Evolutionary conservation across 2,797 vertebrate genomes (phyloP).

Genomic region (Nannoperca australis): DNA sequence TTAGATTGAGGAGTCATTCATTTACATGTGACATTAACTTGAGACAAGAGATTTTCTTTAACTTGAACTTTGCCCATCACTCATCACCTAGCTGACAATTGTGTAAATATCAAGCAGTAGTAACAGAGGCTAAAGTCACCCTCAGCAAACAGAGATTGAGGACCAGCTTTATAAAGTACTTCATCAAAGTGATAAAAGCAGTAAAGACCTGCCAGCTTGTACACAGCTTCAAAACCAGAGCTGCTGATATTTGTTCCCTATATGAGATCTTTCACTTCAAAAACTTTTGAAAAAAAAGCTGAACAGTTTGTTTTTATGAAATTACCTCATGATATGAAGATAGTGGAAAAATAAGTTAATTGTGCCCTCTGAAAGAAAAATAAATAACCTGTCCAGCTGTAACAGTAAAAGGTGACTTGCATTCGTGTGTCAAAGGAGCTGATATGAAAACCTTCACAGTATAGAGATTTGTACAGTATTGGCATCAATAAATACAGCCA

Average conservation of each 20-base stretch:
- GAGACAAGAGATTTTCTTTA: background rate
- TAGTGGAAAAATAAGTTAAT: background rate
- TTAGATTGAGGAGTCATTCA: background rate
- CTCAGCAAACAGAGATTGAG: constrained; percentile 13
- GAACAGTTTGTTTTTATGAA: background rate
- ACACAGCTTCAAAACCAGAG: background rate
- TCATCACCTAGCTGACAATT: background rate
- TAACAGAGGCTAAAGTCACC: background rate
- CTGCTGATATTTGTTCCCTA: background rate
- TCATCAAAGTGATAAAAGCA: background rate
- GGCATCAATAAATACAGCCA: background rate
- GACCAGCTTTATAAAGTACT: background rate
- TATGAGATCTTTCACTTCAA: background rate
- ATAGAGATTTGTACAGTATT: background rate
- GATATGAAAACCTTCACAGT: constrained; percentile 9
- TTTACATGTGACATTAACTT: background rate
- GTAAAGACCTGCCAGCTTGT: background rate
- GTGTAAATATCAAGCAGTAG: background rate
- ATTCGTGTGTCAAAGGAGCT: constrained; percentile 1
- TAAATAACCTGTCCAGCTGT: background rate
- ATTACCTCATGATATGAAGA: background rate
- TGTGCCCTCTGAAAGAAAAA: background rate
- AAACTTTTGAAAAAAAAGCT: too few relatives aligned
- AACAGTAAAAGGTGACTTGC: background rate
- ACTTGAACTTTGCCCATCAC: background rate